Percentiles rank a stretch among this genome's conserved stretches.
Evolutionary conservation across 2,113 vertebrate genomes (phyloP).

Genomic region (Leptobrachium ailaonicum): DNA sequence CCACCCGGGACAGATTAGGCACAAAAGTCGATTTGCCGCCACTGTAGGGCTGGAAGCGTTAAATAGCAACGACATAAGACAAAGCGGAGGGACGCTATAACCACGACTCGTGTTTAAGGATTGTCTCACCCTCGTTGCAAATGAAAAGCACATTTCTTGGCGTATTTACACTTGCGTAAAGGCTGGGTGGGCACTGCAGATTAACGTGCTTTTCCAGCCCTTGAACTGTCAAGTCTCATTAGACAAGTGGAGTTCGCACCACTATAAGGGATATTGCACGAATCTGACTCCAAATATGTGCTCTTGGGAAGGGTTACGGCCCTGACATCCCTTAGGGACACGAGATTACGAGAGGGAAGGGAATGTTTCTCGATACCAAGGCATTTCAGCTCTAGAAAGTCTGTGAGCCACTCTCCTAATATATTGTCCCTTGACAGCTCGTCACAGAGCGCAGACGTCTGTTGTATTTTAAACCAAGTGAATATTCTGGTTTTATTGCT

Average conservation of each 20-base stretch:
- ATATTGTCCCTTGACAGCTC: constrained; percentile 13
- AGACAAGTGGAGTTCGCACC: constrained; percentile 59
- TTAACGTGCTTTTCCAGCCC: constrained; percentile 64
- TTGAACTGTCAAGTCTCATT: constrained; percentile 70
- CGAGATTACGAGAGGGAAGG: constrained; percentile 28
- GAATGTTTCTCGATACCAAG: constrained; percentile 20
- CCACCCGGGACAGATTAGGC: too few relatives aligned
- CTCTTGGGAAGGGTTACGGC: constrained; percentile 49
- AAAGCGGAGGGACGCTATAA: too few relatives aligned
- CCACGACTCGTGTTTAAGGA: background rate
- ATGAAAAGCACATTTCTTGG: constrained; percentile 77
- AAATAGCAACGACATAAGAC: background rate
- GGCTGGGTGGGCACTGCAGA: constrained; percentile 72
- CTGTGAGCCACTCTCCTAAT: background rate
- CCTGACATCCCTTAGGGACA: constrained; percentile 42
- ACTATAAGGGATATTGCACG: constrained; percentile 53
- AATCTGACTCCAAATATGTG: constrained; percentile 46
- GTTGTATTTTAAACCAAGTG: constrained; percentile 11
- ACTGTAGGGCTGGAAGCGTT: background rate
- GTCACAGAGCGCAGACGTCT: constrained; percentile 18
- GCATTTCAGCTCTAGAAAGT: constrained; percentile 14
- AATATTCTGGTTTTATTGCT: background rate
- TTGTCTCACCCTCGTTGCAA: constrained; percentile 57
- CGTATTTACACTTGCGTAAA: constrained; percentile 75
- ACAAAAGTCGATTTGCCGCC: too few relatives aligned